A percentile compares a stretch with the other conserved stretches of the same genome.
These are phyloP conservation scores for Panopea generosa DNA, from an alignment of 2,888 invertebrate species.

Conservation along the genomic window DNA sequence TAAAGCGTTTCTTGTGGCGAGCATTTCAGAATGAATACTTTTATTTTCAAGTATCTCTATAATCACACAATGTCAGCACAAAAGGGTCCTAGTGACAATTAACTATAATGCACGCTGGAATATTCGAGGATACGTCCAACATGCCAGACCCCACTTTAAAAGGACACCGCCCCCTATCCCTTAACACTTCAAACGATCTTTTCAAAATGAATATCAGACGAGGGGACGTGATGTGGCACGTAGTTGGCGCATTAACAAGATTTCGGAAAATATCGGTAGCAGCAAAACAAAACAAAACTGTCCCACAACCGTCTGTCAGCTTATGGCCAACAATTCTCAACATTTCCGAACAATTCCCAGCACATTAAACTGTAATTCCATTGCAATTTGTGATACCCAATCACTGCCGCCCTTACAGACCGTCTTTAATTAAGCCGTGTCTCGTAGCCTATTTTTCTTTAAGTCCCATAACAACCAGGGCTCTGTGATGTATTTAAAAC, in stretches of 20 bases:
- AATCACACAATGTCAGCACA: too few species aligned
- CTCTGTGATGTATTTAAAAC: too few species aligned
- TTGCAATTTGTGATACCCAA: constrained; percentile 34
- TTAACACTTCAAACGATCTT: constrained; percentile 33
- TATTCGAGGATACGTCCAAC: too few species aligned
- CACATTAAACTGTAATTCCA: constrained; percentile 46
- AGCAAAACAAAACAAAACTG: background rate
- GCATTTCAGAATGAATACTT: too few species aligned
- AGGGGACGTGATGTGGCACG: constrained; percentile 20
- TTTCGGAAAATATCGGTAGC: constrained; percentile 18
- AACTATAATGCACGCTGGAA: background rate
- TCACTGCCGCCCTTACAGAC: too few species aligned
- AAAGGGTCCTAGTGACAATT: background rate
- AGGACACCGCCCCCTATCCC: constrained; percentile 19
- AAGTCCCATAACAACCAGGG: too few species aligned
- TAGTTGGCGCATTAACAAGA: constrained; percentile 21
- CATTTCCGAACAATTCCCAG: constrained; percentile 7
- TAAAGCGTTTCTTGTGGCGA: too few species aligned
- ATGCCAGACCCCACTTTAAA: too few species aligned
- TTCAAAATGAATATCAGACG: constrained; percentile 12
- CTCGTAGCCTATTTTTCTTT: too few species aligned
- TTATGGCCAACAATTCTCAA: background rate
- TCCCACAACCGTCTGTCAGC: constrained; percentile 9
- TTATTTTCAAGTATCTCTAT: too few species aligned
- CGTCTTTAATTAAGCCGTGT: too few species aligned